Base-by-base conservation (phyloP, 1,140 invertebrate genomes). In the Drosophila sp. region DNA sequence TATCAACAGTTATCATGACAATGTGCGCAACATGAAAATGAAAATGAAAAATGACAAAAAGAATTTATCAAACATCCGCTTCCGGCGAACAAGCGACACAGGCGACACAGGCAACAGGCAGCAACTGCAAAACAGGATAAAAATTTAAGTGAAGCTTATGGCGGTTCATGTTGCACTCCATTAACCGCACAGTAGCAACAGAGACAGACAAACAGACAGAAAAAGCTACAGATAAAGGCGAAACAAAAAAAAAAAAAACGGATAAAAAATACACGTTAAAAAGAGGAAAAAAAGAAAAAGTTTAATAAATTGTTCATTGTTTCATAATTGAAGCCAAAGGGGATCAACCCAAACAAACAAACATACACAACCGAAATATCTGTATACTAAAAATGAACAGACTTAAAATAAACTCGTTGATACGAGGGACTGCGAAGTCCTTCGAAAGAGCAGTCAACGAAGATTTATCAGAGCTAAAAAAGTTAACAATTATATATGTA, bases 31-130 rank as follows among this genome's bases (percentile, higher is more conserved):
- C 51, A 43, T 63, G 43, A 38, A 70, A 65, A 73, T 62, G 61
- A 72, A 74, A 79, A 58, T 70, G 58, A 82, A 72, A 75, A 76
- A 63, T 84, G 72, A 69, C 76, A 74, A 64, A 72, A 64, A 61
- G 71, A 84, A 86, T 74, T 77, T 80, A 84, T 84, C 81, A 84
- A 84, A 80, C 69, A 77, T 86, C 81, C 74, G 77, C 69, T 84
- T 84, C 81, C 81, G 81, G 72, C 67, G 3, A 76, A 63, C 50
- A 54, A 50, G 50, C 27, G 36, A 32, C 11, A 40, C 18, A 2
- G 21, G 50, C 27, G 36, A 32, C 11, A 40, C 18, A 2, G 21
- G 25, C 11, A 56, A 64, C 2, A 25, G 48, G n/a, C 6, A 18
- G 29, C 9, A 54, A 32, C 48, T 14, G 29, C 9, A 48, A 18